Evolutionary conservation across 2,797 vertebrate species (phyloP), one percentile per base, ranked within the genome.

Genomic region (Lates japonicus): DNA sequence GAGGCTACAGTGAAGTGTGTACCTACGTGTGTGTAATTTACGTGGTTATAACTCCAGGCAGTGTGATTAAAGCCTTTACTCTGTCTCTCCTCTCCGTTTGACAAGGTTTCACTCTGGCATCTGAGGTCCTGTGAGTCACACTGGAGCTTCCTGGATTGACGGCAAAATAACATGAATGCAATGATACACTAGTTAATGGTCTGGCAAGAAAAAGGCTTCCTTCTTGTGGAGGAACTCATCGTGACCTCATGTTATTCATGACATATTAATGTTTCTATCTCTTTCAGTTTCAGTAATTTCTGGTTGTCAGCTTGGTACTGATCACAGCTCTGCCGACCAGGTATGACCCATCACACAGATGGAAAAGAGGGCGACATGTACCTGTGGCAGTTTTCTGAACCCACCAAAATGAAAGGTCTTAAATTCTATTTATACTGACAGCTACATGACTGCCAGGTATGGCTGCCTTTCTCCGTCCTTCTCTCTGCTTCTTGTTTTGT

Each of bases 1-100:
- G 49, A 77, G 80, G 76, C 70, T 61, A 63, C 76, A 80, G 42
- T 70, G 10, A 70, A 69, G 49, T 82, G 70, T 60, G 71, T 39
- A 1, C 59, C 5, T 20, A 2, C 35, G 42, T 68, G 52, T 69
- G 57, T 78, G 60, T 42, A 41, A 52, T 46, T 54, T 55, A 22
- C 17, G 41, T 57, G 8, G 20, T 31, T 10, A 1, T 62, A 19
- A 57, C 83, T 74, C 4, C 62, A 60, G 87, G 86, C 81, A 13
- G 63, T 17, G 55, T 80, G 86, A 90, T 80, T 83, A 85, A 87
- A 86, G 17, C 62, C 52, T 54, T n/a, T 29, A 51, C 19, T 57
- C 6, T n/a, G 33, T 65, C 68, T 52, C 65, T 42, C 11, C 46
- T 58, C 7, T 70, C 49, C 4, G 11, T 72, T 51, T 65, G 66